Percentiles rank a stretch among this genome's conserved stretches.
Evolutionary conservation across 2,113 vertebrate genomes (phyloP).

Genomic region (Siphamia tubifer): DNA sequence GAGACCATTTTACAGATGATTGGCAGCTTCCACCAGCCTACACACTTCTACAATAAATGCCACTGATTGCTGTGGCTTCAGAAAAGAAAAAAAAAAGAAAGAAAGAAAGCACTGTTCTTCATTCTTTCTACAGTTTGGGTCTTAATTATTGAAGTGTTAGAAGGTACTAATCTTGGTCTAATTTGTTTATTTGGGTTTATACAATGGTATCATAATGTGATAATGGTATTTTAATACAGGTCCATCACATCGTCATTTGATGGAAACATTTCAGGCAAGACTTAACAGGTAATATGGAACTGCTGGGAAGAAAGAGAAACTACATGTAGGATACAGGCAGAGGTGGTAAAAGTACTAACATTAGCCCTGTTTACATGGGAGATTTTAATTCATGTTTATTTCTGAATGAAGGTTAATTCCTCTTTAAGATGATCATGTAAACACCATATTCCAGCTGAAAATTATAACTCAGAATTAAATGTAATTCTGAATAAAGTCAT

Average conservation of each 20-base stretch:
- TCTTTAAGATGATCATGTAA: too few species aligned
- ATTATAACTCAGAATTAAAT: too few species aligned
- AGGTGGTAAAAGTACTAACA: too few species aligned
- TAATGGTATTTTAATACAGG: not conserved
- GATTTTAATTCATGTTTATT: too few species aligned
- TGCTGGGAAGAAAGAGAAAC: not conserved
- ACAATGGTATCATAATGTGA: not conserved
- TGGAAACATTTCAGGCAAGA: too few species aligned
- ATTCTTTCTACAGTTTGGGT: not conserved
- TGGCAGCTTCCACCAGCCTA: constrained; percentile 29
- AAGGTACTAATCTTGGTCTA: not conserved
- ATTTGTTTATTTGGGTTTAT: not conserved
- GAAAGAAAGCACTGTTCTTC: not conserved
- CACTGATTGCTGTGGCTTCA: constrained; percentile 14
- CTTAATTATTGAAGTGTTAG: not conserved
- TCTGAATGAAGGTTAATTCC: too few species aligned
- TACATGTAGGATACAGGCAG: not conserved
- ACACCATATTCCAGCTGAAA: too few species aligned
- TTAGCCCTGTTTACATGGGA: too few species aligned
- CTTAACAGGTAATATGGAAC: not conserved
- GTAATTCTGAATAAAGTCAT: too few species aligned
- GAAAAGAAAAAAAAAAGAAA: not conserved
- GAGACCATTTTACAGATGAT: constrained; percentile 39
- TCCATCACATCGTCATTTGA: not conserved
- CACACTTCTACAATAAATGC: not conserved